Evolutionary conservation across 2,113 vertebrate genomes (phyloP), one percentile per base, ranked within the genome.

Genomic region (Grus americana): DNA sequence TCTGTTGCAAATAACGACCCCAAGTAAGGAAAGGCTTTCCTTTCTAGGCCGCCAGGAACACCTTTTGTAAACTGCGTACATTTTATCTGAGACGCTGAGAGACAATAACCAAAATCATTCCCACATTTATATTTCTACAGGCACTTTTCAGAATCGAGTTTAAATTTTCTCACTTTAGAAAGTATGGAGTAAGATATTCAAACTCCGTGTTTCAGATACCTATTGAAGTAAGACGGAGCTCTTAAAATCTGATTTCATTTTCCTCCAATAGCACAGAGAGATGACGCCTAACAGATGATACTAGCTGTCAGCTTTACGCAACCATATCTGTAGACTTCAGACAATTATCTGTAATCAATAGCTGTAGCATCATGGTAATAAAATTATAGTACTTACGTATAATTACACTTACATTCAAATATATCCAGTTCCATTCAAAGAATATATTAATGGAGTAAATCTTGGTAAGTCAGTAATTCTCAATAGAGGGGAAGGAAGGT

Each of bases 311-410:
- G 87, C 93, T 74, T 94, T 95, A 90, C 68, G 73, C 80, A 95
- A 93, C 93, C 94, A 10, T 96, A 92, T 97, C 96, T 97, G 93
- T 79, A 88, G 97, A 84, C 92, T 96, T 96, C 81, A 94, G 95
- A 96, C 95, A 93, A 95, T 96, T 98, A 98, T 98, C 97, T 98
- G 97, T 98, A 98, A 98, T 98, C 98, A 98, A 98, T 98, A 98
- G 95, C 86, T 97, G 91, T 84, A 97, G 97, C 94, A 97, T 98
- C 95, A 84, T 91, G 87, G 92, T 98, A 98, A 98, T 98, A 98
- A 98, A 98, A 98, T 98, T 98, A 98, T 96, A 98, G 96, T 98
- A 98, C 97, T 98, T 97, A 98, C 97, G 97, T 97, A 95, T 98
- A 98, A 98, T 98, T 98, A 98, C 96, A 97, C 90, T 98, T 97